Evolutionary conservation across 2,113 vertebrate genomes (phyloP), one percentile per base, ranked within the genome.

Genomic region (Cheirogaleus medius): DNA sequence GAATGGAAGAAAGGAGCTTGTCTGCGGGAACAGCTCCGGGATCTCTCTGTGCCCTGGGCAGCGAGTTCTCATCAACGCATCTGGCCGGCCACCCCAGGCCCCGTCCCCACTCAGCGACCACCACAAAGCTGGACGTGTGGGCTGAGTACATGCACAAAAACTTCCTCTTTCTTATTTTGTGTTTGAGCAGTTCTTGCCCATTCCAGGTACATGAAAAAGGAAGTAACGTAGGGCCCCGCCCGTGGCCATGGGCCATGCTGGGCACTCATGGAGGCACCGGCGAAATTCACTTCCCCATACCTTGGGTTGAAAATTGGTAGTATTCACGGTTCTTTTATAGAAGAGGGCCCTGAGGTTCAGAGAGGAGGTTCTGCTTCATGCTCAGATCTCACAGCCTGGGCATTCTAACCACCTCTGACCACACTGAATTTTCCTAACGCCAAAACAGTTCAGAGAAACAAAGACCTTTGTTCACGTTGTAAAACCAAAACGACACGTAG

Each of bases 101-200:
- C n/a, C 7, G 44, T 20, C 9, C n/a, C 34, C 39, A 1, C 66
- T 18, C 12, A 5, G 4, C 6, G 21, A 2, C 32, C 68, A 17
- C 74, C 47, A 85, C 27, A 39, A 77, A 58, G 6, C 18, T 1
- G 9, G 8, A 14, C 20, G 6, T 1, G 6, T 0, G 0, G 9
- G 32, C 54, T 1, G 0, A 49, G 54, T 37, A 3, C 11, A 1
- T 0, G 37, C 21, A 2, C 47, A 27, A 2, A 14, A 18, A 23
- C 77, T 85, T 87, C 87, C 69, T 42, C 63, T 68, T 94, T 44
- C 69, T 58, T 63, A 32, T 91, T 64, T 69, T 0, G 2, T 23
- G 56, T 20, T 7, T 86, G 64, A 60, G 63, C 1, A 0, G 5
- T 17, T 88, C 14, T 20, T 1, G 4, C 10, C 74, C 68, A 34